Conservation (phyloP, 2,888 invertebrate genomes). For the Smittia sp. region DNA sequence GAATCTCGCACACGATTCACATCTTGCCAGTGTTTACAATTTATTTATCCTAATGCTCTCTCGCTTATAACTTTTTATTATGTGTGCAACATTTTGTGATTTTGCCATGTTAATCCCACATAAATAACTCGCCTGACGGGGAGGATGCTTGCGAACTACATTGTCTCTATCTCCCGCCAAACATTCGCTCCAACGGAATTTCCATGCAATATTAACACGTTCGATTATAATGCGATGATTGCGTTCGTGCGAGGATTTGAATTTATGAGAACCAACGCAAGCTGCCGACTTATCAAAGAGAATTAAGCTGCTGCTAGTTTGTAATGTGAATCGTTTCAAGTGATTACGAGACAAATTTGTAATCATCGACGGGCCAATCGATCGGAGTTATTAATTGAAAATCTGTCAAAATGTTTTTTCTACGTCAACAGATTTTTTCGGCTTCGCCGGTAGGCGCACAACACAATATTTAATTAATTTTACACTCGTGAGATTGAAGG, state of each 20-base stretch:
- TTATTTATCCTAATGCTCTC: conserved; percentile 24
- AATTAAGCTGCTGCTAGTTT: not conserved
- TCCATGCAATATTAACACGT: not conserved
- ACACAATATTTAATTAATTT: conserved; percentile 9
- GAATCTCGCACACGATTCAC: conserved; percentile 11
- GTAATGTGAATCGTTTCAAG: not conserved
- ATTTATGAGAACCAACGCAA: no score
- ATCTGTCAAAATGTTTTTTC: not conserved
- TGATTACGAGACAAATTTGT: not conserved
- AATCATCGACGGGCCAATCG: not conserved
- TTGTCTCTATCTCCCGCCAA: conserved; percentile 6
- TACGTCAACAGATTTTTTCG: not conserved
- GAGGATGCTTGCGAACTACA: not conserved
- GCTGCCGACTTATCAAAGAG: not conserved
- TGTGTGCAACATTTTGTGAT: conserved; percentile 29
- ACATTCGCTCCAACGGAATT: not conserved
- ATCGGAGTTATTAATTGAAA: no score
- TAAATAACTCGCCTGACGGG: conserved; percentile 24
- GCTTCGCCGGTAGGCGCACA: not conserved
- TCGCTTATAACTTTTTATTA: not conserved
- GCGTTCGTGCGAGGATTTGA: not conserved
- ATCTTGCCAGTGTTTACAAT: conserved; percentile 19
- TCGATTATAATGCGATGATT: not conserved
- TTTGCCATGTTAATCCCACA: conserved; percentile 25
- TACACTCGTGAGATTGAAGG: not conserved